Evolutionary conservation across 2,797 vertebrate genomes (phyloP).

Genomic region (Phalanger gymnotis): DNA sequence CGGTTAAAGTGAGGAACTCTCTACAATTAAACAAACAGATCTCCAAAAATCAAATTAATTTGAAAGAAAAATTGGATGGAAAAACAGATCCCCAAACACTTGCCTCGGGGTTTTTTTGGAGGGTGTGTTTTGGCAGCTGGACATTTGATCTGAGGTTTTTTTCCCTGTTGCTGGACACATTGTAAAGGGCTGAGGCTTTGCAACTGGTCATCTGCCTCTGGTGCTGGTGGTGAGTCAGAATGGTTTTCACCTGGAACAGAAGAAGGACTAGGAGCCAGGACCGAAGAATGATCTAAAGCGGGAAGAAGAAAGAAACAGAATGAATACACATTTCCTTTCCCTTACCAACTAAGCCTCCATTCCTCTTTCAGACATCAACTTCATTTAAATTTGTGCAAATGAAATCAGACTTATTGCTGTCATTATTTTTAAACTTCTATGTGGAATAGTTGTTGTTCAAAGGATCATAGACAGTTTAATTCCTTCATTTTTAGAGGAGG

Average conservation of each 20-base stretch:
- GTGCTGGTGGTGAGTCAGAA: constrained; percentile 83
- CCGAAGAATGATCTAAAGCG: constrained; percentile 84
- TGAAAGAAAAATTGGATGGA: neutral
- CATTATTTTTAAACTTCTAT: neutral
- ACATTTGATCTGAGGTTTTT: constrained; percentile 84
- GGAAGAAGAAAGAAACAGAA: neutral
- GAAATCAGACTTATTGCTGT: neutral
- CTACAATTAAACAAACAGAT: neutral
- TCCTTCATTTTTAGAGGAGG: neutral
- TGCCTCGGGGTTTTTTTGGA: constrained; percentile 92
- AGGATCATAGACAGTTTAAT: neutral
- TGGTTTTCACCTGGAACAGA: constrained; percentile 77
- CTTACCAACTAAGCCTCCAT: fast-evolving
- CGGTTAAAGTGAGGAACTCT: neutral
- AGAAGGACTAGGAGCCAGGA: constrained; percentile 81
- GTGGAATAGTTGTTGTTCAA: neutral
- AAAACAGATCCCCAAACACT: constrained; percentile 49
- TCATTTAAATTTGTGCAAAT: neutral
- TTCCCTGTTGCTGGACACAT: constrained; percentile 87
- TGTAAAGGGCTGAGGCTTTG: constrained; percentile 78
- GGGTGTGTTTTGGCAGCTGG: constrained; percentile 83
- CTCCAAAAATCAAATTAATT: neutral
- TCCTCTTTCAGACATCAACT: neutral
- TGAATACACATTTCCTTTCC: neutral
- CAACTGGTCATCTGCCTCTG: constrained; percentile 82